Percentiles rank a stretch among this genome's conserved stretches.
These are phyloP conservation scores for Cercopithecus petaurista DNA, from an alignment of 2,797 vertebrate species.

Conservation along the genomic window DNA sequence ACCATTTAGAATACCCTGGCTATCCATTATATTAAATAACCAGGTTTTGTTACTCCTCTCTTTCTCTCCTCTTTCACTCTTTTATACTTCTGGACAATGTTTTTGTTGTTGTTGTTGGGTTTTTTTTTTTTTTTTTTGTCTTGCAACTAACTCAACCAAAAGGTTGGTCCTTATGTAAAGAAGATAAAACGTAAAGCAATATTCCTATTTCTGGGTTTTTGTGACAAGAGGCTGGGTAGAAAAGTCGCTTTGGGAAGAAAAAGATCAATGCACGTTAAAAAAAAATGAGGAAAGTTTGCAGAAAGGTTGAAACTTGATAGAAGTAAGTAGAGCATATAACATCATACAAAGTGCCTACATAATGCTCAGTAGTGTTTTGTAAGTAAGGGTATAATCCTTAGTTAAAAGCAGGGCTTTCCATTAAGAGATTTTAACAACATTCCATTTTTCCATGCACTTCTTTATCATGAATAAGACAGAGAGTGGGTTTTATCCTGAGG, in stretches of 20 bases:
- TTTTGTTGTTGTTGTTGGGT: neutral
- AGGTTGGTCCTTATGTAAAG: neutral
- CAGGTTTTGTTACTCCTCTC: neutral
- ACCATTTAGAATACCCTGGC: neutral
- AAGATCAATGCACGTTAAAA: neutral
- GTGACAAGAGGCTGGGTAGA: neutral
- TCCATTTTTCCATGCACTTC: neutral
- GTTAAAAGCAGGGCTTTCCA: constrained; percentile 49
- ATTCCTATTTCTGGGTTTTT: neutral
- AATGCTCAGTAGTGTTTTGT: neutral
- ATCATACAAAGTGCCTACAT: neutral
- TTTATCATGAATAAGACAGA: constrained; percentile 46
- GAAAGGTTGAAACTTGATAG: constrained; percentile 32
- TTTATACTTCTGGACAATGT: neutral
- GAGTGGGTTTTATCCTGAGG: constrained; percentile 21
- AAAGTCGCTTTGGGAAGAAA: neutral
- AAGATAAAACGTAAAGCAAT: neutral
- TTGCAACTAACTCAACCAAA: neutral
- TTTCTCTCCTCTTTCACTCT: neutral
- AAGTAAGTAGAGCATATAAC: neutral
- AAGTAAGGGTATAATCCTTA: constrained; percentile 37
- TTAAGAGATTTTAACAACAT: constrained; percentile 58
- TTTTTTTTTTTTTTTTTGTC: neutral
- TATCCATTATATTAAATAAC: neutral
- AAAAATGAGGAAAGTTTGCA: neutral